Conservation (phyloP, 1,140 invertebrate genomes). For the Zaprionus tsacasi region DNA sequence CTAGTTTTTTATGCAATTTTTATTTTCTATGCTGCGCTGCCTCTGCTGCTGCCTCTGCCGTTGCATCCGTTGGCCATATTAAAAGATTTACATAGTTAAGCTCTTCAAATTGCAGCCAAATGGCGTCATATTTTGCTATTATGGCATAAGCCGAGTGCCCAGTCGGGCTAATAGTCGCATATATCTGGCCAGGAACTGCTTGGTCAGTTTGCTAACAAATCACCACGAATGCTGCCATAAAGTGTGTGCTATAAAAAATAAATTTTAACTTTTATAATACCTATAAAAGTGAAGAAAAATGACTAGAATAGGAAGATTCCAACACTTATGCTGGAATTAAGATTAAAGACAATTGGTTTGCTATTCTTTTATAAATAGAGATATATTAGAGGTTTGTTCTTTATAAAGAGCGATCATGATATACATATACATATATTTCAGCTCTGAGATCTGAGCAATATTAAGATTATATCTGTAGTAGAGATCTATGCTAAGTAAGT, state of each 20-base stretch:
- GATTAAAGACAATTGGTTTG: background rate
- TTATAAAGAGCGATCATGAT: too few species aligned
- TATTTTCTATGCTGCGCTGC: constrained; percentile 19
- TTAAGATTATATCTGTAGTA: too few species aligned
- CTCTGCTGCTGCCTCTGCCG: constrained; percentile 5
- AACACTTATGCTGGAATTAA: background rate
- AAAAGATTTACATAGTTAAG: constrained; percentile 75
- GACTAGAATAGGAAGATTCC: background rate
- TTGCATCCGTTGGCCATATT: constrained; percentile 67
- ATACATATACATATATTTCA: too few species aligned
- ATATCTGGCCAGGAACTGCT: constrained; percentile 1
- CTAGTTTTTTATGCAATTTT: constrained; percentile 68
- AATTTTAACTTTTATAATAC: background rate
- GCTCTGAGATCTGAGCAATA: too few species aligned
- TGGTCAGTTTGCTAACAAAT: constrained; percentile 40
- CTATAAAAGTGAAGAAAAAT: background rate
- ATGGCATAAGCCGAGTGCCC: constrained; percentile 36
- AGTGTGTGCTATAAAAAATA: constrained; percentile 15
- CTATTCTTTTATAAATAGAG: background rate
- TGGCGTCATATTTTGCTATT: constrained; percentile 65
- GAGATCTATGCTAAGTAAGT: background rate
- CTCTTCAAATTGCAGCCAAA: constrained; percentile 57
- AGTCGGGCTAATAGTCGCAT: constrained; percentile 10
- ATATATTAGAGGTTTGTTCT: too few species aligned
- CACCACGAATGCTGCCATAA: background rate